These are phyloP conservation scores for Lasiommata megera DNA, from an alignment of 2,888 invertebrate species.

Conservation along the genomic window DNA sequence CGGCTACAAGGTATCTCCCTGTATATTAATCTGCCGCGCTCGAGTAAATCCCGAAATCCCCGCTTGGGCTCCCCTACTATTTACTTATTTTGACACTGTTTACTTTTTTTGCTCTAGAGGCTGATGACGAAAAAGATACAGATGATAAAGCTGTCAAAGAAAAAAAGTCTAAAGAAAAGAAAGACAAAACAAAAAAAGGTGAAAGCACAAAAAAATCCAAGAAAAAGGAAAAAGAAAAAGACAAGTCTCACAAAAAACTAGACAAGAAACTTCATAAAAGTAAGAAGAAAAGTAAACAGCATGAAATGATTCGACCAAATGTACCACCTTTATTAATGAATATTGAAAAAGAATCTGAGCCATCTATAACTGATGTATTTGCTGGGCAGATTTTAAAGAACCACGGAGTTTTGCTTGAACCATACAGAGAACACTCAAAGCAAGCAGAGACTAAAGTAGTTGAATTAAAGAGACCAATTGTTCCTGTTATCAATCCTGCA, in stretches of 20 bases:
- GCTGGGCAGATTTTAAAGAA: slow-evolving; percentile 83
- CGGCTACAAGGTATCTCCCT: too few species aligned
- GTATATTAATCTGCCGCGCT: too few species aligned
- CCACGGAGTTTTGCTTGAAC: slow-evolving; percentile 64
- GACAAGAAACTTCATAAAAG: slow-evolving; percentile 70
- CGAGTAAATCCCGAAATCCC: too few species aligned
- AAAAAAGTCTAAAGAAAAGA: slow-evolving; percentile 64
- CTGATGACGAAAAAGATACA: slow-evolving; percentile 52
- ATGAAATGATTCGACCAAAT: slow-evolving; percentile 69
- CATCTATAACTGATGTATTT: slow-evolving; percentile 83
- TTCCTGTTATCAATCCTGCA: slow-evolving; percentile 72
- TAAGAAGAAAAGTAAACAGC: slow-evolving; percentile 67
- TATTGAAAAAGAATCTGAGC: slow-evolving; percentile 72
- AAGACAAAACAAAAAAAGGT: slow-evolving; percentile 64
- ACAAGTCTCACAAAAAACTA: slow-evolving; percentile 58
- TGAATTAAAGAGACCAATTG: slow-evolving; percentile 57
- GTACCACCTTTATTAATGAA: slow-evolving; percentile 74
- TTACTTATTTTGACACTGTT: background rate
- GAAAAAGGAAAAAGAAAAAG: slow-evolving; percentile 63
- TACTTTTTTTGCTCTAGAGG: slow-evolving; percentile 40
- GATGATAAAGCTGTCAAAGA: slow-evolving; percentile 69
- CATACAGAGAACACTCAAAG: slow-evolving; percentile 48
- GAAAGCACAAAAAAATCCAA: slow-evolving; percentile 62
- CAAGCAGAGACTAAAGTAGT: slow-evolving; percentile 50
- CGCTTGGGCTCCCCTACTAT: too few species aligned